Evolutionary conservation across 2,888 invertebrate species (phyloP).

Genomic region (Rhamnusium bicolor): DNA sequence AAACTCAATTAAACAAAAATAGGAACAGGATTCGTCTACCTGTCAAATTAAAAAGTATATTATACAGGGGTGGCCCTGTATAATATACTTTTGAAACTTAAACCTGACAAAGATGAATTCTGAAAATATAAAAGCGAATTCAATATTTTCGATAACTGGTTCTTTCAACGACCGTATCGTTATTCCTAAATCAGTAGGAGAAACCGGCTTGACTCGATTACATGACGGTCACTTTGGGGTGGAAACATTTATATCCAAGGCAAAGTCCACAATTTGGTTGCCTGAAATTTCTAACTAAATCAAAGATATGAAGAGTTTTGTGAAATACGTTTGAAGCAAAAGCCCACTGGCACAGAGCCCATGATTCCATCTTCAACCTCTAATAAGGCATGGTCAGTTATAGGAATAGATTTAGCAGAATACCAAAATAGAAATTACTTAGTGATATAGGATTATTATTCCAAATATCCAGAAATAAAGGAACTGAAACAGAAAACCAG

Average conservation of each 20-base stretch:
- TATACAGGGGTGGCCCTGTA: not conserved
- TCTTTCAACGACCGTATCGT: not conserved
- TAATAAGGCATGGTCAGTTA: not conserved
- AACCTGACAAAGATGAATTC: not conserved
- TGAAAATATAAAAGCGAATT: not conserved
- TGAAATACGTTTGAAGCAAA: not conserved
- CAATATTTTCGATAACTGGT: too few species aligned
- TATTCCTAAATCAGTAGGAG: not conserved
- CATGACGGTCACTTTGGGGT: not conserved
- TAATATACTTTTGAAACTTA: too few species aligned
- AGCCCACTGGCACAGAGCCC: not conserved
- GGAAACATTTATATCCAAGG: not conserved
- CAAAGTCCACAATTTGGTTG: not conserved
- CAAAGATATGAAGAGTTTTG: not conserved
- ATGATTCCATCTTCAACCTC: not conserved
- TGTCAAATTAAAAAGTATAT: too few species aligned
- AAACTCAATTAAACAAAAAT: not conserved
- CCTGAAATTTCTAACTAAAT: not conserved
- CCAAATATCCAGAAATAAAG: conserved; percentile 10
- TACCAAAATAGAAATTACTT: not conserved
- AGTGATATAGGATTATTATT: conserved; percentile 8
- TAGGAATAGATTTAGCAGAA: conserved; percentile 5
- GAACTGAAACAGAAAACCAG: not conserved
- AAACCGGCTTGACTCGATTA: not conserved
- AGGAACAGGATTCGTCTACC: not conserved